These are phyloP conservation scores for Cercocebus atys DNA, from an alignment of 2,113 vertebrate species.

Conservation along the genomic window DNA sequence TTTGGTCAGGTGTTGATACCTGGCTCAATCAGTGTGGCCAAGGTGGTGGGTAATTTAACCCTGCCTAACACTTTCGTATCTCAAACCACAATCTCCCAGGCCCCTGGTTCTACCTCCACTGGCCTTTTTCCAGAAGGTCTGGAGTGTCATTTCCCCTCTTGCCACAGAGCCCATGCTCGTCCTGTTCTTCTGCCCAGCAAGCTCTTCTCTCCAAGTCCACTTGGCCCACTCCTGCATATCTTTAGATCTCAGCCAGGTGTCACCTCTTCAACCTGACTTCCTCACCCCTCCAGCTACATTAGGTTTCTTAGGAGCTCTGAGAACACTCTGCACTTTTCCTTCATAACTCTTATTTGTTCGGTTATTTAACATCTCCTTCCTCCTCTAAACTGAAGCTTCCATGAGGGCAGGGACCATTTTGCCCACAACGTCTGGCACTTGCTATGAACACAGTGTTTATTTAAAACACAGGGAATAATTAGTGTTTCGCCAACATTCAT, in stretches of 20 bases:
- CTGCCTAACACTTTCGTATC: background rate
- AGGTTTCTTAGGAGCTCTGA: background rate
- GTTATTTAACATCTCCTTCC: background rate
- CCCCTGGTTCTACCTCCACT: background rate
- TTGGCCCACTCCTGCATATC: background rate
- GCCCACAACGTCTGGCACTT: background rate
- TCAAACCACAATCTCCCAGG: background rate
- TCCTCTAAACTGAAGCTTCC: background rate
- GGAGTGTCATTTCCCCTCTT: background rate
- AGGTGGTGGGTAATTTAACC: background rate
- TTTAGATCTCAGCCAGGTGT: background rate
- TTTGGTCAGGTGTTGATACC: background rate
- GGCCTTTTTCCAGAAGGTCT: background rate
- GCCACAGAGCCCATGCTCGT: background rate
- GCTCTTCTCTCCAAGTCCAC: background rate
- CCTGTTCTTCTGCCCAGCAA: background rate
- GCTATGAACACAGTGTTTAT: background rate
- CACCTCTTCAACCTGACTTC: background rate
- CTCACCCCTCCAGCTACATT: background rate
- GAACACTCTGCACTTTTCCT: background rate
- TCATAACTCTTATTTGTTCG: background rate
- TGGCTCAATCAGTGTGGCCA: background rate
- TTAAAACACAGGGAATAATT: background rate
- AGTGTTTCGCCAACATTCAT: background rate
- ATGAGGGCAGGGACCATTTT: background rate